phyloP scores from a whole-genome alignment of 2,113 vertebrate species.

The Forbesichthys agassizii region DNA sequence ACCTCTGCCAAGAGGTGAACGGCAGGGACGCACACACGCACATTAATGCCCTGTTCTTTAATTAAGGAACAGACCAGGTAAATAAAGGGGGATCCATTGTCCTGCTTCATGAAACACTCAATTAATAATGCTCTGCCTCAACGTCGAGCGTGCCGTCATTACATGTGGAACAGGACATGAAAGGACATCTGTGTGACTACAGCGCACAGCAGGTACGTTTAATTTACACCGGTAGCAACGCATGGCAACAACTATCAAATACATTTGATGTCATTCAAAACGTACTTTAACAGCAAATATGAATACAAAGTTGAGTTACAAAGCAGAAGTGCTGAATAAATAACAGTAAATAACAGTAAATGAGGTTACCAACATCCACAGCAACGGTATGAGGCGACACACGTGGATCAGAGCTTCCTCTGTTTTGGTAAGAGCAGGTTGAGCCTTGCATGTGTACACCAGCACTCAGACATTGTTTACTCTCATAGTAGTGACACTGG shows the following conservation, averaged over 20 bases:
- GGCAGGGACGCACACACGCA: not conserved
- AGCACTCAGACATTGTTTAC: slow-evolving; percentile 21
- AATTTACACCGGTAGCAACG: slow-evolving; percentile 33
- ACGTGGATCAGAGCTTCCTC: not conserved
- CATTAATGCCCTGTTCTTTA: not conserved
- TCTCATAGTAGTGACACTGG: slow-evolving; percentile 38
- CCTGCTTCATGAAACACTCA: slow-evolving; percentile 4
- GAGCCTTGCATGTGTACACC: not conserved
- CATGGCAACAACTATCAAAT: not conserved
- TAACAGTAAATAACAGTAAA: not conserved
- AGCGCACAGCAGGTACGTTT: slow-evolving; percentile 5
- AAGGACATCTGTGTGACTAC: slow-evolving; percentile 6
- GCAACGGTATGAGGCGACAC: not conserved
- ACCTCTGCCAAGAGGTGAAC: not conserved
- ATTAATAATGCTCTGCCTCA: slow-evolving; percentile 46
- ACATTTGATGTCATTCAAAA: too few relatives aligned
- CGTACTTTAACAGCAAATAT: not conserved
- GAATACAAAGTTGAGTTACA: not conserved
- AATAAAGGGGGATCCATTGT: slow-evolving; percentile 22
- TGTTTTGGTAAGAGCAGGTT: not conserved
- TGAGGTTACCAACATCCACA: not conserved
- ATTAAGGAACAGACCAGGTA: slow-evolving; percentile 12
- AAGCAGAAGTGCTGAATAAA: not conserved
- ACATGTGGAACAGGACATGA: slow-evolving; percentile 34
- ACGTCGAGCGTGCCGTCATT: slow-evolving; percentile 28